phyloP scores from a whole-genome alignment of 2,888 invertebrate genomes.

The Machimus rusticus region DNA sequence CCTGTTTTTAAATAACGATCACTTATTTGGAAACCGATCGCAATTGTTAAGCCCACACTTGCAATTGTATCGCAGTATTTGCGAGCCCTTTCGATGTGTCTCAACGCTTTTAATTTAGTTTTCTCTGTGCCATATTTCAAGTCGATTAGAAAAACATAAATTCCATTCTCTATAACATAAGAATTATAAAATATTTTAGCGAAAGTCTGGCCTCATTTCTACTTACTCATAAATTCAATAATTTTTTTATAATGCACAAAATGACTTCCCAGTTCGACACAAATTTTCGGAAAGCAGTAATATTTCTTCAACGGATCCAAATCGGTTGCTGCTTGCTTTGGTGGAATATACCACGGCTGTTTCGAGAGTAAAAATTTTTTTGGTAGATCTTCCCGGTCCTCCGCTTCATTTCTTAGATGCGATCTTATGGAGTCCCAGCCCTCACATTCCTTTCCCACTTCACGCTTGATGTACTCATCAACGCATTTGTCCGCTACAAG shows the following conservation, averaged over 20 bases:
- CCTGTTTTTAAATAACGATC: constrained; percentile 34
- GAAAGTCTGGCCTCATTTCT: neutral
- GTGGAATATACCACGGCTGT: constrained; percentile 1
- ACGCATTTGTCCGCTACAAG: neutral
- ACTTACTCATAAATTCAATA: constrained; percentile 12
- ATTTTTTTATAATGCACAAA: neutral
- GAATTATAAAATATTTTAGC: neutral
- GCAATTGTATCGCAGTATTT: neutral
- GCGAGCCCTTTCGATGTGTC: constrained; percentile 33
- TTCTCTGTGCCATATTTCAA: constrained; percentile 29
- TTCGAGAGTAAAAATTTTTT: neutral
- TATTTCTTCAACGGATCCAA: neutral
- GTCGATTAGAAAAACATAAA: constrained; percentile 39
- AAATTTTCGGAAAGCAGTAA: constrained; percentile 9
- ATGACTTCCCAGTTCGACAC: neutral
- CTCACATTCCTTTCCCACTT: neutral
- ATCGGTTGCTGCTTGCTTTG: neutral
- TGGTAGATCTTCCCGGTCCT: neutral
- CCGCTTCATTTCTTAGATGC: neutral
- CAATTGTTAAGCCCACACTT: neutral
- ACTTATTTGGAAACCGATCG: constrained; percentile 36
- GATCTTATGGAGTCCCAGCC: neutral
- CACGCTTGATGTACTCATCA: neutral
- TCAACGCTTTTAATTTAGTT: neutral
- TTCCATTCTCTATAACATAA: constrained; percentile 28